A percentile compares a stretch with the other conserved stretches of the same genome.
Conservation (phyloP, 2,888 invertebrate species). For the Smittia sp. region DNA sequence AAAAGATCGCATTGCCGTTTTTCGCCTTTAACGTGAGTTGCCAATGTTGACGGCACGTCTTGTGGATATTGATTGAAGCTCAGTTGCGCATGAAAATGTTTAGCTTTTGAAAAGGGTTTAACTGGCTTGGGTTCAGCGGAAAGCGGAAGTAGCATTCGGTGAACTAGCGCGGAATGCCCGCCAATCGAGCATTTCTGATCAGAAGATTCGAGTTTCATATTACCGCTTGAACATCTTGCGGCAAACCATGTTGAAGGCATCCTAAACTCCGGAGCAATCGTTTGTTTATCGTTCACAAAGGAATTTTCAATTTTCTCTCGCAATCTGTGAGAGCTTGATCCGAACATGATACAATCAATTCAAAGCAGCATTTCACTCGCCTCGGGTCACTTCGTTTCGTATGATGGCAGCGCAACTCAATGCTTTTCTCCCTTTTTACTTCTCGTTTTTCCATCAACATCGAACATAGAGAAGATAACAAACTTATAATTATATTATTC, state of each 20-base stretch:
- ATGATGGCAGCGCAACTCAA: not conserved
- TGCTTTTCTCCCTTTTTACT: not conserved
- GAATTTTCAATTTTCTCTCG: not conserved
- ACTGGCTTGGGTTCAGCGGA: too few relatives aligned
- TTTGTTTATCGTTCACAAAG: not conserved
- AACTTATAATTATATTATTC: not conserved
- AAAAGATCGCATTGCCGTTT: too few relatives aligned
- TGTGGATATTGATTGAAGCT: not conserved
- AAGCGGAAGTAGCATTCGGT: too few relatives aligned
- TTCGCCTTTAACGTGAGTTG: too few relatives aligned
- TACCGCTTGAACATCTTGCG: too few relatives aligned
- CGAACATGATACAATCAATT: not conserved
- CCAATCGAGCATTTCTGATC: too few relatives aligned
- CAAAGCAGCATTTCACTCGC: conserved; percentile 6
- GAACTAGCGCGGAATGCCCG: too few relatives aligned
- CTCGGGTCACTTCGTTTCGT: not conserved
- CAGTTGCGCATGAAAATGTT: not conserved
- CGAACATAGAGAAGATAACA: not conserved
- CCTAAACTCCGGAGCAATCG: too few relatives aligned
- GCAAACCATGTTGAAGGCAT: too few relatives aligned
- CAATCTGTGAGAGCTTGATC: not conserved
- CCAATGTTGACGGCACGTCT: not conserved
- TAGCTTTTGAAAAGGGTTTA: not conserved
- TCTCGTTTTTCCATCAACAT: not conserved
- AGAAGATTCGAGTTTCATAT: too few relatives aligned